Evolutionary conservation across 2,113 vertebrate genomes (phyloP).

Genomic region (Okapia johnstoni): DNA sequence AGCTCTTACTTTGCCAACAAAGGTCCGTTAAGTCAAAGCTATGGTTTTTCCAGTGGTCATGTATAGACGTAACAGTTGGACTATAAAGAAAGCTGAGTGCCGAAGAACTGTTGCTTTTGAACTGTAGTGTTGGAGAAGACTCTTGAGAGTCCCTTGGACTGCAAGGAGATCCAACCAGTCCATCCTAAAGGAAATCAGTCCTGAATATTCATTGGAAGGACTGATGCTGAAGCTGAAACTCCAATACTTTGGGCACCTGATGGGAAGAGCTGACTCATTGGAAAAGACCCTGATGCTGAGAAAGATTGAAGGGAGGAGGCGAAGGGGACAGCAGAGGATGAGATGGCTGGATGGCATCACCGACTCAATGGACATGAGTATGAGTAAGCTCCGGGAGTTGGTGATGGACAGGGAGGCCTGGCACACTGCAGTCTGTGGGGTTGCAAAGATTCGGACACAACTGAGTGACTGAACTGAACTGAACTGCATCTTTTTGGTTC

Average conservation of each 20-base stretch:
- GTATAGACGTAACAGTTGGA: not conserved
- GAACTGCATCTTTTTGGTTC: not conserved
- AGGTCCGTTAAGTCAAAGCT: not conserved
- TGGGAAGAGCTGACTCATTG: not conserved
- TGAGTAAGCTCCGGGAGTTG: not conserved
- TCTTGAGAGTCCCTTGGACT: not conserved
- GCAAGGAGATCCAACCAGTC: not conserved
- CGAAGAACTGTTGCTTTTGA: not conserved
- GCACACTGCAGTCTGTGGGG: not conserved
- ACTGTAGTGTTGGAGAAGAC: not conserved
- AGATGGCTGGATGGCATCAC: not conserved
- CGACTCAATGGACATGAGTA: not conserved
- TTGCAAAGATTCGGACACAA: not conserved
- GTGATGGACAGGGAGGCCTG: not conserved
- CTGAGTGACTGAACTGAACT: not conserved
- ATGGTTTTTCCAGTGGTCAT: not conserved
- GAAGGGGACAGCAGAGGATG: not conserved
- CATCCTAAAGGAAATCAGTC: not conserved
- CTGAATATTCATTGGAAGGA: not conserved
- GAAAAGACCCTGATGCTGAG: not conserved
- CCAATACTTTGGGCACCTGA: not conserved
- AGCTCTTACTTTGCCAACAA: not conserved
- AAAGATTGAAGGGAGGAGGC: not conserved
- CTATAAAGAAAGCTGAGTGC: not conserved
- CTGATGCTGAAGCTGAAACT: not conserved